Conservation (phyloP, 2,113 vertebrate genomes). For the Lagopus leucura region DNA sequence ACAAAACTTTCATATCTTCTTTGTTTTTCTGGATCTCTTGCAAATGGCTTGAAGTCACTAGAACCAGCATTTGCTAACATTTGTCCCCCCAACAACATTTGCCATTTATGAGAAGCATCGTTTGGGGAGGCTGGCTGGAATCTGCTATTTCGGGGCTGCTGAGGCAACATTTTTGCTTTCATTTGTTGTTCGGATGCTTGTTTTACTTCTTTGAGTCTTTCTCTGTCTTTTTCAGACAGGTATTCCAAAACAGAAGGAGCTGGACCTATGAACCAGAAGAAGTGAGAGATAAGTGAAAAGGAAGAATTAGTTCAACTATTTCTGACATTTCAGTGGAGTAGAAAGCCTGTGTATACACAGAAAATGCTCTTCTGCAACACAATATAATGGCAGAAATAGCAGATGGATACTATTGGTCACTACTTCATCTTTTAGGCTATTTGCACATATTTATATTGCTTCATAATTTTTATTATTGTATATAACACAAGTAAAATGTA, state of each 20-base stretch:
- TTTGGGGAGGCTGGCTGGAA: conserved; percentile 45
- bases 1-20: conserved; percentile 90
- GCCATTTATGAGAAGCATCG: conserved; percentile 55
- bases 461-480: not conserved
- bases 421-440: not conserved
- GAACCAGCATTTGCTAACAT: conserved; percentile 26
- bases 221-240: conserved; percentile 85
- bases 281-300: not conserved
- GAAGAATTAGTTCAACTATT: not conserved
- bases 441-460: not conserved
- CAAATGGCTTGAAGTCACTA: conserved; percentile 89
- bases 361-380: not conserved
- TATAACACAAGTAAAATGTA: not conserved
- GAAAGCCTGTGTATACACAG: not conserved
- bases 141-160: conserved; percentile 54
- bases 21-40: conserved; percentile 89
- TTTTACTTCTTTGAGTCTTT: conserved; percentile 83
- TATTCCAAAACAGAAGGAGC: conserved; percentile 89
- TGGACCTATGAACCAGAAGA: conserved; percentile 76
- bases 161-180: conserved; percentile 65
- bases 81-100: not conserved
- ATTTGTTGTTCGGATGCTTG: conserved; percentile 70
- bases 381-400: not conserved
- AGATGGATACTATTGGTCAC: not conserved
- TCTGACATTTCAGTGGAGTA: not conserved